Evolutionary conservation across 2,113 vertebrate species (phyloP).

Genomic region (Tretioscincus oriximinensis): DNA sequence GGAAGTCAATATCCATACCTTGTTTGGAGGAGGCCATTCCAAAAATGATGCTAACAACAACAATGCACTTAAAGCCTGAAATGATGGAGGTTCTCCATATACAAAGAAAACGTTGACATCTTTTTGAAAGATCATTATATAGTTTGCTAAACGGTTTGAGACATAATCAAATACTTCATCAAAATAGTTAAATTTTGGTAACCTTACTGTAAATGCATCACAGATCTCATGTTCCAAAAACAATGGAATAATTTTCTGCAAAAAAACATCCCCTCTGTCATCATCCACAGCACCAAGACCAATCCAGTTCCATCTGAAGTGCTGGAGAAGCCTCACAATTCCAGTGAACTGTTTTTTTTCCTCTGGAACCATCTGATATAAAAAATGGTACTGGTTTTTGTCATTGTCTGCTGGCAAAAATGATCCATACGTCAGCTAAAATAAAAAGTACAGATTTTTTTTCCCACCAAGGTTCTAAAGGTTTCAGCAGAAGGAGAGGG

Average conservation of each 20-base stretch:
- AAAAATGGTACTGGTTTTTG: too few species aligned
- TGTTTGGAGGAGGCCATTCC: background rate
- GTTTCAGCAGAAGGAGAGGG: background rate
- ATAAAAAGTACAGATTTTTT: background rate
- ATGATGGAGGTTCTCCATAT: background rate
- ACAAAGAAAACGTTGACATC: background rate
- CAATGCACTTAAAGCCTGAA: background rate
- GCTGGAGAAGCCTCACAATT: background rate
- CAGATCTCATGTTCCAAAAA: background rate
- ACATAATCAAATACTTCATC: background rate
- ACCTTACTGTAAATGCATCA: background rate
- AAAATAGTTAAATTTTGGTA: background rate
- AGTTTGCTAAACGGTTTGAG: background rate
- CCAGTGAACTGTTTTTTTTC: background rate
- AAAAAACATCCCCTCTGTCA: background rate
- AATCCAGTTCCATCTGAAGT: constrained; percentile 1
- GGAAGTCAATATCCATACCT: background rate
- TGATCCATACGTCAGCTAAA: constrained; percentile 4
- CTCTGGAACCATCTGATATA: background rate
- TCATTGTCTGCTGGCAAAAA: background rate
- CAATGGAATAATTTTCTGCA: background rate
- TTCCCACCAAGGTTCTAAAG: background rate
- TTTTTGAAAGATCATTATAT: background rate
- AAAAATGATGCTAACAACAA: background rate
- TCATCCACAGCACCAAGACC: background rate